A percentile compares a stretch with the other conserved stretches of the same genome.
These are phyloP conservation scores for Apoda limacodes DNA, from an alignment of 2,888 invertebrate genomes.

Conservation along the genomic window DNA sequence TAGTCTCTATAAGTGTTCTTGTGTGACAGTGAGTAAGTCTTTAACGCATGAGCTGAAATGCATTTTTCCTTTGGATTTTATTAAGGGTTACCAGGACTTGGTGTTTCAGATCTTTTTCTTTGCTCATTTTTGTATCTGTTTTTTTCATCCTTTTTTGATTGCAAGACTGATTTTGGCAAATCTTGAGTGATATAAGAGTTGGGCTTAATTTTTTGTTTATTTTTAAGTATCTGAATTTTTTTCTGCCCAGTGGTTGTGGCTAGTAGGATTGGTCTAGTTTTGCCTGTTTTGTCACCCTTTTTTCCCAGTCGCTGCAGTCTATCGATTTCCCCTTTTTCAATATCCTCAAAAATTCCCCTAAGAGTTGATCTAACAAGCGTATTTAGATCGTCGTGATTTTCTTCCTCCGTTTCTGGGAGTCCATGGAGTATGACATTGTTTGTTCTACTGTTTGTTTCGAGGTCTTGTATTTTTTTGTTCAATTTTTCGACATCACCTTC, in stretches of 20 bases:
- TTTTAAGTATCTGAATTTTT: slow-evolving; percentile 2
- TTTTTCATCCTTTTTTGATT: slow-evolving; percentile 2
- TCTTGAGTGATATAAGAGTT: slow-evolving; percentile 1
- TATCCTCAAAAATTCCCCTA: neutral
- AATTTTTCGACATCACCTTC: neutral
- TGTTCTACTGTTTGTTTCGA: slow-evolving; percentile 3
- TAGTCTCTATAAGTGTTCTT: slow-evolving; percentile 3
- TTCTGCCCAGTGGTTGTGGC: neutral
- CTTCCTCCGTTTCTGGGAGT: slow-evolving; percentile 2
- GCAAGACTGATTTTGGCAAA: slow-evolving; percentile 1
- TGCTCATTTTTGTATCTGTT: slow-evolving; percentile 2
- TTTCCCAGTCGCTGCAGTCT: slow-evolving; percentile 6
- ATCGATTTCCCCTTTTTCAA: neutral
- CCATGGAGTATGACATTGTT: slow-evolving; percentile 8
- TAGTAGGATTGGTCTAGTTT: neutral
- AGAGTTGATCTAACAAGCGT: slow-evolving; percentile 1
- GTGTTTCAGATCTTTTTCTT: slow-evolving; percentile 1
- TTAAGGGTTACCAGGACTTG: too few relatives aligned
- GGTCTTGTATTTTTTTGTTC: neutral
- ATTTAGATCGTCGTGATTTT: neutral
- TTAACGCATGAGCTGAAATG: slow-evolving; percentile 9
- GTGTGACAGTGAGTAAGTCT: slow-evolving; percentile 8
- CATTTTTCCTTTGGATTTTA: slow-evolving; percentile 6
- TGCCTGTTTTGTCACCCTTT: slow-evolving; percentile 2
- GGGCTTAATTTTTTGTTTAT: slow-evolving; percentile 2